phyloP scores from a whole-genome alignment of 2,888 invertebrate species.

The Brachyptera putata region DNA sequence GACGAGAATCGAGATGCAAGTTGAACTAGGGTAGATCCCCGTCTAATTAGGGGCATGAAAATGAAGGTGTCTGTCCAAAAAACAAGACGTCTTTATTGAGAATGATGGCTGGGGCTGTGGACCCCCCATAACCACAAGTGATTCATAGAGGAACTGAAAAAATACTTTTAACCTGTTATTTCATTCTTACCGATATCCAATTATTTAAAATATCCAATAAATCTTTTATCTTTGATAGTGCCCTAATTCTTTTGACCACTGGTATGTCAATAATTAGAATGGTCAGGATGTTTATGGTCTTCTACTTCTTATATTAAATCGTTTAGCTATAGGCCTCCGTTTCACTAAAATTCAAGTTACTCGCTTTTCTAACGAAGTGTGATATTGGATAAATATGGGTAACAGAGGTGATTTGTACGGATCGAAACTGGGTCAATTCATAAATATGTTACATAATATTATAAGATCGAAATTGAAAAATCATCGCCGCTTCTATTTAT shows the following conservation, averaged over 20 bases:
- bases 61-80: slow-evolving; percentile 6
- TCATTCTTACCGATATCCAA: slow-evolving; percentile 27
- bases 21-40: background rate
- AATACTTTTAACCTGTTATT: slow-evolving; percentile 24
- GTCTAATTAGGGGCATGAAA: slow-evolving; percentile 2
- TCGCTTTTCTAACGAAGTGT: too few relatives aligned
- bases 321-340: too few relatives aligned
- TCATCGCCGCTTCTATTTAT: too few relatives aligned
- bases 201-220: slow-evolving; percentile 24
- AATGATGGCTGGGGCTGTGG: background rate
- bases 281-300: too few relatives aligned
- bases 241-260: background rate
- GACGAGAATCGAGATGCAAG: background rate
- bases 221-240: background rate
- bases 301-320: too few relatives aligned
- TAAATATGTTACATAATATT: too few relatives aligned
- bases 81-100: slow-evolving; percentile 5
- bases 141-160: background rate
- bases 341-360: too few relatives aligned
- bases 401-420: too few relatives aligned
- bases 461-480: too few relatives aligned
- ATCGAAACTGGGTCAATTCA: too few relatives aligned
- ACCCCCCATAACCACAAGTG: background rate
- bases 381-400: too few relatives aligned
- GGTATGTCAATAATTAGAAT: background rate